phyloP scores from a whole-genome alignment of 2,888 invertebrate species.

The Leptopilina syphax region DNA sequence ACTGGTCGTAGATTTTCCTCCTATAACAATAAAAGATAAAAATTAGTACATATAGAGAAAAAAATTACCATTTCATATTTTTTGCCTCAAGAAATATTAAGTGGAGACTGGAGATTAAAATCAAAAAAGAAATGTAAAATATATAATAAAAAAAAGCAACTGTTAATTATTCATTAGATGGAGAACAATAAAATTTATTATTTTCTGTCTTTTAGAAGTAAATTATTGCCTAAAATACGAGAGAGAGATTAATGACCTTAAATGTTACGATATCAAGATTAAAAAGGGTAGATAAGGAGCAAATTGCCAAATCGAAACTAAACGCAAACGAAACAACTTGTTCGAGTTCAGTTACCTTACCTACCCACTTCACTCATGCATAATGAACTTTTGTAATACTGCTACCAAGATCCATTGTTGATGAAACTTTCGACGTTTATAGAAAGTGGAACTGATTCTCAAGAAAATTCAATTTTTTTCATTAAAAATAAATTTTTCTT shows the following conservation, averaged over 20 bases:
- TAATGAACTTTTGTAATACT: slow-evolving; percentile 60
- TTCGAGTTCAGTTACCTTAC: slow-evolving; percentile 61
- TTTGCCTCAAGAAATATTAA: too few relatives aligned
- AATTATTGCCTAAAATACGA: not conserved
- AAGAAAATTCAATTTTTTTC: not conserved
- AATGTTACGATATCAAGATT: not conserved
- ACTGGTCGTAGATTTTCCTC: slow-evolving; percentile 83
- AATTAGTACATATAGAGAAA: slow-evolving; percentile 4
- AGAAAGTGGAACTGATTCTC: slow-evolving; percentile 1
- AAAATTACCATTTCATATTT: too few relatives aligned
- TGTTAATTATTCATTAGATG: too few relatives aligned
- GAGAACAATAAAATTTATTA: not conserved
- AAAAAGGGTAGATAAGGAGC: not conserved
- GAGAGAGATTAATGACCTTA: not conserved
- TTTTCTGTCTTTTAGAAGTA: not conserved
- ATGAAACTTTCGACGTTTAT: not conserved
- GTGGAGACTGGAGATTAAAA: too few relatives aligned
- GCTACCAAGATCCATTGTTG: slow-evolving; percentile 48
- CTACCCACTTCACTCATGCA: slow-evolving; percentile 47
- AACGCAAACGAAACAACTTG: slow-evolving; percentile 20
- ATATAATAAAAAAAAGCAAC: too few relatives aligned
- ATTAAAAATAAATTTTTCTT: not conserved
- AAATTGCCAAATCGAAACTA: not conserved
- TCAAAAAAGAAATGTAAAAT: too few relatives aligned
- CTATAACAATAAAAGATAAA: slow-evolving; percentile 71